Evolutionary conservation across 2,113 vertebrate species (phyloP).

Genomic region (Sylvia atricapilla): DNA sequence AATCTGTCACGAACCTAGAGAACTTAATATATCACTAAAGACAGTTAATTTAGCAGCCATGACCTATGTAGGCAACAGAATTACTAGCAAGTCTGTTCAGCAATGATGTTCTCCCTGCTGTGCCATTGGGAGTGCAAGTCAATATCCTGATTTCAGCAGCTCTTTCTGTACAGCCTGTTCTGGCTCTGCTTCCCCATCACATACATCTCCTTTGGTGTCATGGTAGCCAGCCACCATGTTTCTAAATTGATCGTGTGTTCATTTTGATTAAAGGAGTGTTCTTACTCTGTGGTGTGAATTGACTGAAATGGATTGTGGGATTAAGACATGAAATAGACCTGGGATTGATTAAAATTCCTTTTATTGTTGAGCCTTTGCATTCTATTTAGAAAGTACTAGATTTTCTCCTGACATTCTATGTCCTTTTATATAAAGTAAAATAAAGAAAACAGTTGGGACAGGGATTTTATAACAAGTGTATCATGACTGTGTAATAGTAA

Average conservation of each 20-base stretch:
- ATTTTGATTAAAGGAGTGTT: neutral
- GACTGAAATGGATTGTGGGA: neutral
- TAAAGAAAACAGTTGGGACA: neutral
- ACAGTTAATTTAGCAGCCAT: conserved; percentile 72
- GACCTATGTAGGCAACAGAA: conserved; percentile 61
- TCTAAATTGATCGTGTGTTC: neutral
- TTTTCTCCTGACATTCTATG: neutral
- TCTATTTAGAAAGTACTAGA: neutral
- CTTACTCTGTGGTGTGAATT: neutral
- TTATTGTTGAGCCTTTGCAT: neutral
- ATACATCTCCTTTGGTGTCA: neutral
- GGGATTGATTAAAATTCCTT: neutral
- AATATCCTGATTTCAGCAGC: neutral
- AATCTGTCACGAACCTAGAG: conserved; percentile 66
- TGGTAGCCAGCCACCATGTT: neutral
- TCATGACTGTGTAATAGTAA: neutral
- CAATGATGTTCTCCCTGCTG: neutral
- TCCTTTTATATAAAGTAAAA: neutral
- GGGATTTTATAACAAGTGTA: neutral
- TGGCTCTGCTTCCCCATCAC: neutral
- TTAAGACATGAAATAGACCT: neutral
- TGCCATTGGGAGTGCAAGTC: neutral
- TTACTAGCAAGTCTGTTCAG: conserved; percentile 55
- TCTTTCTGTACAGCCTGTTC: neutral
- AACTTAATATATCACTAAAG: conserved; percentile 76